Evolutionary conservation across 2,888 invertebrate genomes (phyloP).

Genomic region (Dromius quadrimaculatus): DNA sequence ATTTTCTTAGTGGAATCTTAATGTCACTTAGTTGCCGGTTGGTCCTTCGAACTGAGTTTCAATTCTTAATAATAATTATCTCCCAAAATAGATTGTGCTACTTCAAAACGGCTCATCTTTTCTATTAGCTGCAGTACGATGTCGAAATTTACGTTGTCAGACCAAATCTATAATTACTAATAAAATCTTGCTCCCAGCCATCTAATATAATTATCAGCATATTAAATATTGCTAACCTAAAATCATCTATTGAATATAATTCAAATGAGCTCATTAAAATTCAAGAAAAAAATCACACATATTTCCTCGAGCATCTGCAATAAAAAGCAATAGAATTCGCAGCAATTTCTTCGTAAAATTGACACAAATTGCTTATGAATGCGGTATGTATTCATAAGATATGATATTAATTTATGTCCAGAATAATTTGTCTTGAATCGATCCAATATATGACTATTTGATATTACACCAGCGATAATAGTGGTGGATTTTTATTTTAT

Average conservation of each 20-base stretch:
- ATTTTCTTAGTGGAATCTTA: no score
- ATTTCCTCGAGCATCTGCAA: conserved; percentile 15
- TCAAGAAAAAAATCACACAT: conserved; percentile 11
- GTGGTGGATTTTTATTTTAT: conserved; percentile 12
- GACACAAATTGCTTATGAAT: conserved; percentile 13
- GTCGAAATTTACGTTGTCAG: no score
- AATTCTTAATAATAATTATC: no score
- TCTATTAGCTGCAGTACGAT: no score
- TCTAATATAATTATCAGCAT: neutral
- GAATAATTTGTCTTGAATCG: conserved; percentile 35
- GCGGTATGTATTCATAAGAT: conserved; percentile 2
- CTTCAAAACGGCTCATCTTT: no score
- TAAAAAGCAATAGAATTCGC: conserved; percentile 3
- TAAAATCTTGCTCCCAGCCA: neutral
- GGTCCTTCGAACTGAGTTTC: no score
- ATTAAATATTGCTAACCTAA: conserved; percentile 4
- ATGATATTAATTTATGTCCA: conserved; percentile 44
- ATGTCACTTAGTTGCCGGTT: no score
- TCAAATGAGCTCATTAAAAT: conserved; percentile 13
- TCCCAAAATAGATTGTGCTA: no score
- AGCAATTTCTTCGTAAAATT: conserved; percentile 37
- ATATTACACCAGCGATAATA: conserved; percentile 12
- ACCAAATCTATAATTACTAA: neutral
- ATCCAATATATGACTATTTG: conserved; percentile 23
- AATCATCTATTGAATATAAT: conserved; percentile 12